Percentiles rank a stretch among this genome's conserved stretches.
Conservation (phyloP, 2,797 vertebrate species). For the Chiloscyllium punctatum region DNA sequence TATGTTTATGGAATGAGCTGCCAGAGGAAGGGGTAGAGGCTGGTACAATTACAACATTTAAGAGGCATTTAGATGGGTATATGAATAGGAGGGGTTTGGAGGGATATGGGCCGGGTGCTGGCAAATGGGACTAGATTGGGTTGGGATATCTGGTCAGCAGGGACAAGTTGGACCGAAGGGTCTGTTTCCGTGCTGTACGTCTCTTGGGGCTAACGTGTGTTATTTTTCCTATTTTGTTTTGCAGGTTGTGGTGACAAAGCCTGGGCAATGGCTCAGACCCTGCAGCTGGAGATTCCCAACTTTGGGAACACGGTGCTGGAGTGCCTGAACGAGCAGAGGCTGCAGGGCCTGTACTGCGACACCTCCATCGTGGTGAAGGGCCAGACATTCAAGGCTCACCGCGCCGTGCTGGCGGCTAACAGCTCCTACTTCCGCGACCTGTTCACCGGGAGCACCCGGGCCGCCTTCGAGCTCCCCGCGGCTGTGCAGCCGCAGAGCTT, state of each 20-base stretch:
- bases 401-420: constrained; percentile 91
- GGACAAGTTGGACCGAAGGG: too few species aligned
- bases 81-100: too few species aligned
- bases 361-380: constrained; percentile 97
- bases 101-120: too few species aligned
- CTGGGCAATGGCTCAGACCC: constrained; percentile 87
- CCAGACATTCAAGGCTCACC: constrained; percentile 93
- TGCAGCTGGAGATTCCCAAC: constrained; percentile 98
- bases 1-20: too few species aligned
- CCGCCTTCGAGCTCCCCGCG: constrained; percentile 90
- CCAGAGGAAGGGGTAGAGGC: too few species aligned
- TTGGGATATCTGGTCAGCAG: too few species aligned
- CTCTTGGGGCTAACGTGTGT: not conserved
- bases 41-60: too few species aligned
- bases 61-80: too few species aligned
- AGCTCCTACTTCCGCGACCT: constrained; percentile 97
- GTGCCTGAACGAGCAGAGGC: constrained; percentile 92
- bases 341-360: constrained; percentile 95
- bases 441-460: constrained; percentile 90
- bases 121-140: too few species aligned
- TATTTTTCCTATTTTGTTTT: not conserved
- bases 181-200: too few species aligned
- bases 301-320: constrained; percentile 94
- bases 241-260: not conserved
- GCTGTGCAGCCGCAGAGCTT: constrained; percentile 93